phyloP scores from a whole-genome alignment of 2,113 vertebrate genomes.

The Corydoras maculifer region DNA sequence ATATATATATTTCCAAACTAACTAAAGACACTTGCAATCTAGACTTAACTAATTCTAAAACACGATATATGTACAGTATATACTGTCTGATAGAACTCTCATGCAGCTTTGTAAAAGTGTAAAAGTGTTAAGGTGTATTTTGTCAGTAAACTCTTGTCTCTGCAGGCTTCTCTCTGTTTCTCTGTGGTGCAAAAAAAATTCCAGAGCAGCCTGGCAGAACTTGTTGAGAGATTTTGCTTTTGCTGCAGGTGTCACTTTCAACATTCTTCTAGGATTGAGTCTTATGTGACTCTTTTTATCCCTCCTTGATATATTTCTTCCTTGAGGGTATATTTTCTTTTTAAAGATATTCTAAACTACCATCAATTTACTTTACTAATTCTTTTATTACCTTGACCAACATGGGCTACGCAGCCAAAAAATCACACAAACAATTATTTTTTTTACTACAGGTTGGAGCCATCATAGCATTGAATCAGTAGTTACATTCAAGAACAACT shows the following conservation, averaged over 20 bases:
- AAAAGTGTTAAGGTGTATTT: not conserved
- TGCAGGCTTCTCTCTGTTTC: not conserved
- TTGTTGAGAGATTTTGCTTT: slow-evolving; percentile 48
- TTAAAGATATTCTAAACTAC: slow-evolving; percentile 10
- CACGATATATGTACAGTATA: no score
- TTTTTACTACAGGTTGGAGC: not conserved
- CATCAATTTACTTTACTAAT: slow-evolving; percentile 4
- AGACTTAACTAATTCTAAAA: no score
- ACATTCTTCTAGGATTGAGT: slow-evolving; percentile 55
- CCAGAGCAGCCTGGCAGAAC: slow-evolving; percentile 55
- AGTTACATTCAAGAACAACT: no score
- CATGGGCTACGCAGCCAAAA: not conserved
- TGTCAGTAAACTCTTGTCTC: slow-evolving; percentile 12
- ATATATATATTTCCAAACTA: no score
- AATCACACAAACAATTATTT: not conserved
- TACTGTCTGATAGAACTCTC: no score
- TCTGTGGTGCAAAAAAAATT: slow-evolving; percentile 47
- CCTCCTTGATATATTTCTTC: slow-evolving; percentile 24
- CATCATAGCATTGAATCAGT: no score
- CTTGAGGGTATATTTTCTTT: slow-evolving; percentile 16
- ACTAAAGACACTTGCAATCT: no score
- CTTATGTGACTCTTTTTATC: slow-evolving; percentile 53
- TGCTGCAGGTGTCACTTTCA: slow-evolving; percentile 59
- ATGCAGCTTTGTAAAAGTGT: no score
- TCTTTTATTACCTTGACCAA: not conserved